A percentile compares a stretch with the other conserved stretches of the same genome.
Conservation (phyloP, 2,797 vertebrate species). For the Atherinosoma microstoma region DNA sequence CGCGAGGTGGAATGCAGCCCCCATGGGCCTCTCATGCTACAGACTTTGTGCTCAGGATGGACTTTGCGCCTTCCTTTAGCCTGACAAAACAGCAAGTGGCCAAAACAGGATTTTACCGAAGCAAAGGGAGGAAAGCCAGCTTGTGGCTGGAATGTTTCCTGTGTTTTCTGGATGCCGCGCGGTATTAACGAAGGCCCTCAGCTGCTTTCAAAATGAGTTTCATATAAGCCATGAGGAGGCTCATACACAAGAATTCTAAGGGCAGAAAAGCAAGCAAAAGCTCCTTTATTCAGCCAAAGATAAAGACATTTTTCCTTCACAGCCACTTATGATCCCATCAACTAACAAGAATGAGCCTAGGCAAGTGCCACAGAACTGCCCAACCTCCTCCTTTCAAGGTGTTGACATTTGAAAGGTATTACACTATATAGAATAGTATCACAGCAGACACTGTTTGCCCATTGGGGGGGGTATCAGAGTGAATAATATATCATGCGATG, state of each 20-base stretch:
- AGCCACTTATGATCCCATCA: slow-evolving; percentile 63
- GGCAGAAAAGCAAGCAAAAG: slow-evolving; percentile 47
- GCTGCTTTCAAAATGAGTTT: slow-evolving; percentile 61
- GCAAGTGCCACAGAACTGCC: slow-evolving; percentile 31
- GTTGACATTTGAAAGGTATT: slow-evolving; percentile 63
- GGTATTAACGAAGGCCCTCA: slow-evolving; percentile 57
- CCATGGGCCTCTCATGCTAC: slow-evolving; percentile 32
- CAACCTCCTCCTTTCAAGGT: slow-evolving; percentile 38
- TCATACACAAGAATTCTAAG: slow-evolving; percentile 48
- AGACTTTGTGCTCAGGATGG: slow-evolving; percentile 49
- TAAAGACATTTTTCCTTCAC: slow-evolving; percentile 34
- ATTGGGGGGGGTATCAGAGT: slow-evolving; percentile 28
- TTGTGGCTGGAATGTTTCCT: slow-evolving; percentile 53
- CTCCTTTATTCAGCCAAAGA: slow-evolving; percentile 42
- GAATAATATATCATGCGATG: slow-evolving; percentile 32
- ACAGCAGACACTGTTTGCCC: slow-evolving; percentile 44
- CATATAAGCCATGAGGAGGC: slow-evolving; percentile 45
- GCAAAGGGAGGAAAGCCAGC: slow-evolving; percentile 39
- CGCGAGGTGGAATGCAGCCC: slow-evolving; percentile 68
- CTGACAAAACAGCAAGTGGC: slow-evolving; percentile 44
- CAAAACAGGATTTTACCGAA: slow-evolving; percentile 65
- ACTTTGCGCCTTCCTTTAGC: slow-evolving; percentile 63
- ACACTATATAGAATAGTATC: slow-evolving; percentile 36
- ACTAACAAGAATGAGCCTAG: slow-evolving; percentile 25
- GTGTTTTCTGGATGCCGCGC: slow-evolving; percentile 58